A percentile compares a stretch with the other conserved stretches of the same genome.
Evolutionary conservation across 2,797 vertebrate genomes (phyloP).

Genomic region (Setipinna tenuifilis): DNA sequence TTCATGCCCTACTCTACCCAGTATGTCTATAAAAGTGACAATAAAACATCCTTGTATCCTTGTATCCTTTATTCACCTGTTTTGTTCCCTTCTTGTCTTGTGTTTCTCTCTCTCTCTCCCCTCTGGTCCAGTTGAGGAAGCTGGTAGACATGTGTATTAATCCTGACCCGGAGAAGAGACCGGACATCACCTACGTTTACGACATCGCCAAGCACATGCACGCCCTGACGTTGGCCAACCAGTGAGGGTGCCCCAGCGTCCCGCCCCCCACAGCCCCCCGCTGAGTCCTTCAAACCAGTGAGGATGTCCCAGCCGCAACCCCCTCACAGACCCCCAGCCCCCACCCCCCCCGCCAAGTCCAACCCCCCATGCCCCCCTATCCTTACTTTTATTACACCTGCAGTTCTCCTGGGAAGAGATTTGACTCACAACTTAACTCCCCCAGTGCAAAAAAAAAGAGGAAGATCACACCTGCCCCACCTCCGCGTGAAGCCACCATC

Average conservation of each 20-base stretch:
- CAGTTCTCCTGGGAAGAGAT: slow-evolving; percentile 62
- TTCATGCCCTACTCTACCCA: too few species aligned
- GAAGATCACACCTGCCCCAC: background rate
- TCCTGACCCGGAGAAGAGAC: slow-evolving; percentile 96
- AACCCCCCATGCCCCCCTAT: background rate
- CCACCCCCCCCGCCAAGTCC: background rate
- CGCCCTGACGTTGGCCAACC: slow-evolving; percentile 78
- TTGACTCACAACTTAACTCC: slow-evolving; percentile 37
- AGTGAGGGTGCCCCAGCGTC: slow-evolving; percentile 51
- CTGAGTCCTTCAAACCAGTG: slow-evolving; percentile 37
- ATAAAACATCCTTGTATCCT: too few species aligned
- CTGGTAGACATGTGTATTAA: slow-evolving; percentile 98
- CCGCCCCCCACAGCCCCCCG: background rate
- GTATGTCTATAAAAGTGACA: too few species aligned
- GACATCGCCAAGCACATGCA: slow-evolving; percentile 94
- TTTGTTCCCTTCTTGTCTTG: slow-evolving; percentile 8
- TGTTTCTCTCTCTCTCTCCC: slow-evolving; percentile 23
- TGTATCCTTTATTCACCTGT: background rate
- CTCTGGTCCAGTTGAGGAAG: slow-evolving; percentile 85
- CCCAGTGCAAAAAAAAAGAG: background rate
- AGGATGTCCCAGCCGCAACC: slow-evolving; percentile 47
- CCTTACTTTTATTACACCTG: background rate
- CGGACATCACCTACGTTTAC: slow-evolving; percentile 93
- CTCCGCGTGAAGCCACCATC: background rate
- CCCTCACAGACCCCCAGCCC: slow-evolving; percentile 18